A percentile compares a stretch with the other conserved stretches of the same genome.
These are phyloP conservation scores for Scomberomorus guttatus DNA, from an alignment of 2,797 vertebrate species.

Conservation along the genomic window DNA sequence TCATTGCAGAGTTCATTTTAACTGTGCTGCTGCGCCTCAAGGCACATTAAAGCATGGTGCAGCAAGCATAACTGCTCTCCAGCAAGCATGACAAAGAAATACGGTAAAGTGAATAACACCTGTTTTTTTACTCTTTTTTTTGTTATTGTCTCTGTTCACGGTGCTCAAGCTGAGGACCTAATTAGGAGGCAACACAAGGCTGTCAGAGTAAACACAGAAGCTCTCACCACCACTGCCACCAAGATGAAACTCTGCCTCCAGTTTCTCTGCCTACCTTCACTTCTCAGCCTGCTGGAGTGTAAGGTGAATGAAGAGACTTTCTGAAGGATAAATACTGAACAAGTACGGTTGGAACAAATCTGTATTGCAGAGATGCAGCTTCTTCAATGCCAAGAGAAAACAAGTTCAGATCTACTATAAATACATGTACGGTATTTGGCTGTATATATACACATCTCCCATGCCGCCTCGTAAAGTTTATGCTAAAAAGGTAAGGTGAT, in stretches of 20 bases:
- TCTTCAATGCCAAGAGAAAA: neutral
- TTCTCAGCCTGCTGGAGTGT: neutral
- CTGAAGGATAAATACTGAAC: constrained; percentile 25
- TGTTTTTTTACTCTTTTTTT: neutral
- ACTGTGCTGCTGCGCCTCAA: constrained; percentile 7
- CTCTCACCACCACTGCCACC: constrained; percentile 19
- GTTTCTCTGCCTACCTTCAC: neutral
- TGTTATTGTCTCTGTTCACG: constrained; percentile 3
- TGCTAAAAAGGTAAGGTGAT: neutral
- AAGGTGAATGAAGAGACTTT: constrained; percentile 24
- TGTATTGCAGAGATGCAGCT: neutral
- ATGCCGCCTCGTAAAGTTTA: neutral
- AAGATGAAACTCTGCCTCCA: constrained; percentile 33
- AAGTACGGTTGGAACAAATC: neutral
- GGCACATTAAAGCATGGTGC: neutral
- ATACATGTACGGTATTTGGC: neutral
- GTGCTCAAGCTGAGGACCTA: constrained; percentile 48
- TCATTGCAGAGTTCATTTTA: constrained; percentile 15
- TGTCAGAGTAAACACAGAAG: constrained; percentile 39
- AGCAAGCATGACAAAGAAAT: constrained; percentile 29
- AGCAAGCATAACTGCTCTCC: constrained; percentile 10
- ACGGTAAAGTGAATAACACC: constrained; percentile 45
- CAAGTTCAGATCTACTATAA: neutral
- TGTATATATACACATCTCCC: constrained; percentile 9
- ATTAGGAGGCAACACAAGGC: constrained; percentile 54